Evolutionary conservation across 2,888 invertebrate species (phyloP), one percentile per base, ranked within the genome.

Genomic region (Watsonalla cultraria): DNA sequence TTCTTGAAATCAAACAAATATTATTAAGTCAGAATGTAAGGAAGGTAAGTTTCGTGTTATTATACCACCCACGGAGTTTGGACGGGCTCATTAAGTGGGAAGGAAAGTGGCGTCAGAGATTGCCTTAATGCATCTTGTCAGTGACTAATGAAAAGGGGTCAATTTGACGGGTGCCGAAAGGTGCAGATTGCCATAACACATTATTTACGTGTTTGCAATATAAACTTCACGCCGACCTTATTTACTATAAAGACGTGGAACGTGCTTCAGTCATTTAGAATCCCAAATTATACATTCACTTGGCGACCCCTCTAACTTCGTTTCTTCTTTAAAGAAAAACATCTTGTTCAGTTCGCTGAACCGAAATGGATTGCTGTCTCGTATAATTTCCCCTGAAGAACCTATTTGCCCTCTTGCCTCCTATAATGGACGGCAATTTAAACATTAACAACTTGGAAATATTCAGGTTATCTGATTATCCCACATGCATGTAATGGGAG

Each of bases 131-230:
- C 37, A 37, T 37, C 37, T 24, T 24, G 37, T 37, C 9, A 7
- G 35, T 35, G 7, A 37, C 37, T 37, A 37, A 37, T 37, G 9
- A 37, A 37, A 37, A 37, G 7, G 37, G 9, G 7, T 8, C 37
- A 37, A 5, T 37, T 37, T 37, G 7, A 24, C 24, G 24, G 24
- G 24, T 1, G 24, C 24, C 24, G 4, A 24, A 42, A 11, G 11
- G 42, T 0, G 42, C 5, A 42, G 8, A 42, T 11, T 42, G 11
- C 9, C 11, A 42, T 42, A 5, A 42, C 42, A 73, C 4, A 24
- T 24, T 24, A 24, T 71, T 74, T 77, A 81, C 80, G 79, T 79
- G 76, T 70, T 70, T 61, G 62, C 62, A 79, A 79, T 80, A 72
- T 69, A 59, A 69, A 77, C 54, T 54, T 50, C 7, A 33, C 53